Evolutionary conservation across 1,140 invertebrate genomes (phyloP).

Genomic region (Zaprionus nigranus): DNA sequence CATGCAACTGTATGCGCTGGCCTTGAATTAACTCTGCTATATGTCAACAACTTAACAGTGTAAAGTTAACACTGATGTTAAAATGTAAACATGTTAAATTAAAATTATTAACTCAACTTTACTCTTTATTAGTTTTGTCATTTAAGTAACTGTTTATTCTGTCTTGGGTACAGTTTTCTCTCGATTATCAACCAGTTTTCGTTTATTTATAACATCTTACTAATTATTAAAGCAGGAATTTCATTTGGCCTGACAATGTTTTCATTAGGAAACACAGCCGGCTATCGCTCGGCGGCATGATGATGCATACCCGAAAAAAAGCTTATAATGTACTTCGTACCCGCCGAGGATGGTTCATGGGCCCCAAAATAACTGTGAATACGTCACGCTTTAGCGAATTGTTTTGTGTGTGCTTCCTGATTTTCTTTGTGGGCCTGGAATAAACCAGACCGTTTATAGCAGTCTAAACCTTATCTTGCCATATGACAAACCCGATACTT

Average conservation of each 20-base stretch:
- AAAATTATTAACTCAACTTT: too few species aligned
- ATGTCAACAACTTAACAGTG: constrained; percentile 4
- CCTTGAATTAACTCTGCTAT: constrained; percentile 29
- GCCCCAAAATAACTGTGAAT: constrained; percentile 55
- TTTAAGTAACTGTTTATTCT: too few species aligned
- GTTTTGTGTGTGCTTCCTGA: constrained; percentile 36
- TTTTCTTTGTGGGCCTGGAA: constrained; percentile 34
- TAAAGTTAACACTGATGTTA: constrained; percentile 24
- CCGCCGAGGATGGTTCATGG: constrained; percentile 17
- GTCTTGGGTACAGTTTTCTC: too few species aligned
- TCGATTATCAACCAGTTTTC: not conserved
- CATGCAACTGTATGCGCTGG: constrained; percentile 39
- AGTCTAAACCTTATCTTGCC: constrained; percentile 55
- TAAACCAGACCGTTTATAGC: constrained; percentile 42
- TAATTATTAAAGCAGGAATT: constrained; percentile 64
- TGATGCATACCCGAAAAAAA: constrained; percentile 5
- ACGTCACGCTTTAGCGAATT: constrained; percentile 52
- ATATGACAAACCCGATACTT: constrained; percentile 26
- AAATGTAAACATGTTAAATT: too few species aligned
- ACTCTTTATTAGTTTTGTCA: too few species aligned
- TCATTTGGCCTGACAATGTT: constrained; percentile 43
- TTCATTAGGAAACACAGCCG: constrained; percentile 32
- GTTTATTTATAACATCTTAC: constrained; percentile 67
- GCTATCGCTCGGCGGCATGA: constrained; percentile 31
- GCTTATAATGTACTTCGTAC: constrained; percentile 53